Evolutionary conservation across 1,140 invertebrate species (phyloP), one percentile per base, ranked within the genome.

Genomic region (Drosophila ercepeae): DNA sequence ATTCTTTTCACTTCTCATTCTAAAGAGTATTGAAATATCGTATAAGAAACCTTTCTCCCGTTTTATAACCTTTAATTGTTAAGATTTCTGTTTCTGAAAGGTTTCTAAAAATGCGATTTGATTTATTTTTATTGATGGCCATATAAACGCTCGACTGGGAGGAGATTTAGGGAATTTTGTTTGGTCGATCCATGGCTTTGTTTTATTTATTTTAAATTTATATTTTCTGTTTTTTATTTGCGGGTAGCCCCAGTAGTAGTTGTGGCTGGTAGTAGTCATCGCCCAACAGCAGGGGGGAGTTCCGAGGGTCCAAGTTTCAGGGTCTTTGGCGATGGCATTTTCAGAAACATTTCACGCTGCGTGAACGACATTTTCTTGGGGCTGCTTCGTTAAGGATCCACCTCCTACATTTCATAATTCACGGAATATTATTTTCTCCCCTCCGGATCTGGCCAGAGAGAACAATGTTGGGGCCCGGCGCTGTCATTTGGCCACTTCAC

Each of bases 121-220:
- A 88, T 88, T 88, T 88, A 88, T 88, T 88, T 88, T 88, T 88
- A 88, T 88, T 88, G 82, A 82, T 88, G 77, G 61, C 83, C 82
- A 78, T 88, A 88, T 86, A 88, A 88, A 78, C 67, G 76, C 64
- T 71, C 57, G 50, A 18, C 36, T 25, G 45, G 21, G 11, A 36
- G 23, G 25, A 29, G 45, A 23, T 61, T 64, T 72, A 58, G 69
- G 68, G 51, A 54, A 32, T 23, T 74, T n/a, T 21, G 45, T 19
- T 19, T 13, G 23, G 27, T 18, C 18, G 23, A 49, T 50, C 42
- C 36, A 18, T 16, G 8, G 9, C 11, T 19, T 11, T 49, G 25
- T 34, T 36, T 19, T 34, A 34, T 42, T 29, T 21, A 11, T 1
- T 29, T 16, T 44, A 14, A 19, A 27, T 52, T 36, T 32, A 4